These are phyloP conservation scores for Colinus virginianus DNA, from an alignment of 2,113 vertebrate genomes.

Conservation along the genomic window DNA sequence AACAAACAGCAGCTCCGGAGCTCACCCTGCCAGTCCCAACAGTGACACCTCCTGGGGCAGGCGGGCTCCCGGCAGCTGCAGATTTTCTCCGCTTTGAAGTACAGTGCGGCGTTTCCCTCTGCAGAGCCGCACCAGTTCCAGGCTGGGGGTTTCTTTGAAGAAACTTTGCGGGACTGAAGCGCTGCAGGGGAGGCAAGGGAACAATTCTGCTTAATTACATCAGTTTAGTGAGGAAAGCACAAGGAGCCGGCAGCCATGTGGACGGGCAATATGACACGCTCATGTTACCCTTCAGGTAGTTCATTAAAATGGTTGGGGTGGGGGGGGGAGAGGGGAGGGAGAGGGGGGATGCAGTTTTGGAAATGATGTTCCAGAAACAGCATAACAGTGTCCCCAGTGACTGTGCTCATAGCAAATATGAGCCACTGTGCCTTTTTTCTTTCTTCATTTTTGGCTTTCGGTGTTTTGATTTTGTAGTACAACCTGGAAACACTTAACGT, in stretches of 20 bases:
- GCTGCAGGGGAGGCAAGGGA: background rate
- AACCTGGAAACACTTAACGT: background rate
- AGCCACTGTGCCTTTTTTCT: background rate
- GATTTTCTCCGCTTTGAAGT: constrained; percentile 31
- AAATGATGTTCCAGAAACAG: background rate
- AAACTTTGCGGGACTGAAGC: background rate
- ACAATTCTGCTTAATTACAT: constrained; percentile 26
- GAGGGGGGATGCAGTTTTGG: background rate
- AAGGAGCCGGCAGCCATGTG: constrained; percentile 1
- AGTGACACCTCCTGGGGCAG: constrained; percentile 80
- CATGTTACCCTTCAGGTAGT: constrained; percentile 10
- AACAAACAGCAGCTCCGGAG: background rate
- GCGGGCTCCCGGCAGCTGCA: constrained; percentile 23
- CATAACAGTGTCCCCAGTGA: background rate
- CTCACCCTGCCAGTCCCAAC: constrained; percentile 68
- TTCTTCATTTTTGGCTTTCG: background rate
- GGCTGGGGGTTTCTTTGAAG: constrained; percentile 7
- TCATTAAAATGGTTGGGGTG: background rate
- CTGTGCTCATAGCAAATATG: background rate
- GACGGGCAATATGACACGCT: constrained; percentile 22
- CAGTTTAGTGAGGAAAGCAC: constrained; percentile 27
- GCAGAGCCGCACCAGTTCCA: background rate
- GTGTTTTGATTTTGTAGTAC: background rate
- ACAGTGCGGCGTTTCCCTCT: background rate
- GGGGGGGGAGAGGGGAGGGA: too few species aligned